phyloP scores from a whole-genome alignment of 2,888 invertebrate species.

The Anagyrus pseudococci region DNA sequence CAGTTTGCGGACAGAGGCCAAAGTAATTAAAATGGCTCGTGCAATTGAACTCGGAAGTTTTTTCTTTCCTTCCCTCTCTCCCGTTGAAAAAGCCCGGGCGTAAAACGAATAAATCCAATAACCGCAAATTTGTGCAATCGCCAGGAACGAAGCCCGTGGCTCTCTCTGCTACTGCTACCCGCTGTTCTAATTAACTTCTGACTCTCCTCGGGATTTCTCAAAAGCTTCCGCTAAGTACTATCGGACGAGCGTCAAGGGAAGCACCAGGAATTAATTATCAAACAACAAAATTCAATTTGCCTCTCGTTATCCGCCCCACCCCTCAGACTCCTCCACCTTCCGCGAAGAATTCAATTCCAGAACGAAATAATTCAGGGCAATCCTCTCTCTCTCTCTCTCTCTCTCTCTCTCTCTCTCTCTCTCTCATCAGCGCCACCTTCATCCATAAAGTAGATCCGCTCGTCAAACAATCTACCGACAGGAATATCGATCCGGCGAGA shows the following conservation, averaged over 20 bases:
- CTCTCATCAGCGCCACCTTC: too few species aligned
- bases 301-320: not conserved
- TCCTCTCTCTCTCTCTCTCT: constrained; percentile 16
- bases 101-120: constrained; percentile 33
- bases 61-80: too few species aligned
- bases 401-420: constrained; percentile 1
- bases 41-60: constrained; percentile 25
- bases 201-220: constrained; percentile 29
- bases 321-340: not conserved
- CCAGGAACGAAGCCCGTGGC: constrained; percentile 9
- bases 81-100: constrained; percentile 6
- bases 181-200: constrained; percentile 33
- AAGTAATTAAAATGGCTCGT: constrained; percentile 29
- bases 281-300: constrained; percentile 17
- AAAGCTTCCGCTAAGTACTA: constrained; percentile 12
- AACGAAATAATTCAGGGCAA: too few species aligned
- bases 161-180: not conserved
- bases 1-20: constrained; percentile 2
- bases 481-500: too few species aligned
- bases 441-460: too few species aligned
- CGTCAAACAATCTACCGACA: too few species aligned
- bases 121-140: constrained; percentile 23
- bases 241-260: constrained; percentile 7
- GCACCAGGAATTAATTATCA: constrained; percentile 11
- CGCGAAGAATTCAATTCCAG: not conserved